phyloP scores from a whole-genome alignment of 2,113 vertebrate species.

The Callipepla californica region DNA sequence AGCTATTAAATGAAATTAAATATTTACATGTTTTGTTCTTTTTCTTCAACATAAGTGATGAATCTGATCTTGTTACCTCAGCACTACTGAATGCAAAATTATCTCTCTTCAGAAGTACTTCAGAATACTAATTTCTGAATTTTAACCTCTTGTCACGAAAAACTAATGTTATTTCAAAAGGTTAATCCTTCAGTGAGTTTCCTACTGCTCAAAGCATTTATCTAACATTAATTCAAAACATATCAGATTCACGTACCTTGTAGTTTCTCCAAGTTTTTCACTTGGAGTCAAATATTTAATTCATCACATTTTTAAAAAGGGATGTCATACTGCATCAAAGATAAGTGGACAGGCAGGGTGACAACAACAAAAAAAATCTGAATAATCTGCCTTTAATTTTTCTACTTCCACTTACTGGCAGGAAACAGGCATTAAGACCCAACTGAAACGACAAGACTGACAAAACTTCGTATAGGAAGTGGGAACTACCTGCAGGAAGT shows the following conservation, averaged over 20 bases:
- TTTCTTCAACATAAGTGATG: background rate
- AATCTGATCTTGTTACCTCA: background rate
- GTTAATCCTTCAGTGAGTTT: background rate
- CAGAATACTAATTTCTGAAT: background rate
- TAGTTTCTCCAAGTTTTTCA: background rate
- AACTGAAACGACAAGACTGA: background rate
- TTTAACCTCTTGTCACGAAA: background rate
- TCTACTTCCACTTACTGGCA: background rate
- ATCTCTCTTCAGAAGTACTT: background rate
- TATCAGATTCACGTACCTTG: background rate
- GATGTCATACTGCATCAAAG: rapidly evolving
- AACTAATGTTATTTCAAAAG: conserved; percentile 13
- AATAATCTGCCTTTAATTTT: background rate
- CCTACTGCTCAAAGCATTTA: background rate
- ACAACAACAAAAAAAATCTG: background rate
- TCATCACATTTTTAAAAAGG: background rate
- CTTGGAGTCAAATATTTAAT: background rate
- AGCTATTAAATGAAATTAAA: conserved; percentile 57
- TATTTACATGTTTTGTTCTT: conserved; percentile 42
- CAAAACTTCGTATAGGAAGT: conserved; percentile 4
- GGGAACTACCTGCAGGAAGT: background rate
- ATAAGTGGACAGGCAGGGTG: background rate
- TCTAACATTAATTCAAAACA: background rate
- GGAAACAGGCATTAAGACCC: background rate
- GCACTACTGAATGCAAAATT: background rate